Base-by-base conservation (phyloP, 2,888 invertebrate genomes). In the Zygogramma bicolorata region DNA sequence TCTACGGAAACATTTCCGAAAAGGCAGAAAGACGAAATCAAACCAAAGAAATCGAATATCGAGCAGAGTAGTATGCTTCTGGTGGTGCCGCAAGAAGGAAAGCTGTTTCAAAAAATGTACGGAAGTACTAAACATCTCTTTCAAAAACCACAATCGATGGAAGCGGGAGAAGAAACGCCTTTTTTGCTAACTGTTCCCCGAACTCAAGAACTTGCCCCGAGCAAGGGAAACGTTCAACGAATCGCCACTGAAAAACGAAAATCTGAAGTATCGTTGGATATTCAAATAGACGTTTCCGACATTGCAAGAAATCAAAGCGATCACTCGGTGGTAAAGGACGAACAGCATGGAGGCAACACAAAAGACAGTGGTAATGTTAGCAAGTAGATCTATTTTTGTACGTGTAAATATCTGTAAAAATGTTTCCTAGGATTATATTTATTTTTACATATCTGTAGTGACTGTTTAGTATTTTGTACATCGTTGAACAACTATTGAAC, bases 181-280 rank as follows among this genome's bases (percentile, higher is more conserved):
- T 86, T 90, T 78, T 81, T 90, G 59, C 62, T 75, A 38, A 49
- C 65, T 5, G 71, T 79, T 42, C 75, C 77, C 5, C 70, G 53
- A 10, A 10, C 8, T 13, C 73, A 59, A 84, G 73, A 83, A 86
- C 78, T 15, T 6, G 15, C n/a, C 6, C 25, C 10, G n/a, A 86
- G 86, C 31, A 85, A 86, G 74, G 87, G 91, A 77, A 90, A 89
- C 77, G 90, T 91, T 76, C 89, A 91, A 82, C 89, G 90, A 83
- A 90, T 91, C 68, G 91, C 91, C 79, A 90, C 90, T 8, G 91
- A 91, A 84, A 87, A 91, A 76, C 86, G 91, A 75, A 90, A 90
- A 83, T 87, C 90, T 61, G 91, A 91, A 73, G 87, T 89, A 40
- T 86, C 83, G n/a, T n/a, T n/a, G 69, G 76, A 85, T 3, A 85